Evolutionary conservation across 2,888 invertebrate species (phyloP).

Genomic region (Dryobota labecula): DNA sequence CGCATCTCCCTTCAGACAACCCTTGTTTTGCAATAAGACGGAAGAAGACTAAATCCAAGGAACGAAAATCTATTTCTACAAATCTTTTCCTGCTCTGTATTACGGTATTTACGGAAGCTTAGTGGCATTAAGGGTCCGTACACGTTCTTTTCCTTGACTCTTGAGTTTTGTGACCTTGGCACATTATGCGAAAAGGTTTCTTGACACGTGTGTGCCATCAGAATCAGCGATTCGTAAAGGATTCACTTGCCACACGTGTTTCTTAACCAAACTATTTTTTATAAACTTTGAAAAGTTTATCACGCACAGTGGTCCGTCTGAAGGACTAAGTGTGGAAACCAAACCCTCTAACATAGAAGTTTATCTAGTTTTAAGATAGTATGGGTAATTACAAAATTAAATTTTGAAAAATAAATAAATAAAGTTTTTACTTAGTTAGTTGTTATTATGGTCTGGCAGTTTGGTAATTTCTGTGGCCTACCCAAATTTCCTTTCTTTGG

Average conservation of each 20-base stretch:
- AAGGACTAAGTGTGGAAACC: too few species aligned
- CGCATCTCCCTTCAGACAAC: too few species aligned
- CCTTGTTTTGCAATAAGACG: not conserved
- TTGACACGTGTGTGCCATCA: not conserved
- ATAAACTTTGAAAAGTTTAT: not conserved
- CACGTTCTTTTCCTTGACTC: conserved; percentile 13
- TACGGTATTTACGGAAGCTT: conserved; percentile 5
- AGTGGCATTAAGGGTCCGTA: not conserved
- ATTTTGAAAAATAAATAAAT: too few species aligned
- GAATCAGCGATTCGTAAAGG: not conserved
- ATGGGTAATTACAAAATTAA: too few species aligned
- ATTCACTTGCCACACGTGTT: not conserved
- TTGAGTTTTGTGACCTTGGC: conserved; percentile 16
- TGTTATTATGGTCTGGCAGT: too few species aligned
- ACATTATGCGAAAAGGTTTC: conserved; percentile 2
- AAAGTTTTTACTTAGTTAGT: too few species aligned
- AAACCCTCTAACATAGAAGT: too few species aligned
- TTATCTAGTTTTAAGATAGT: not conserved
- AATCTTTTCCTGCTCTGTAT: not conserved
- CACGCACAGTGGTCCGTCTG: too few species aligned
- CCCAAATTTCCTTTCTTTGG: too few species aligned
- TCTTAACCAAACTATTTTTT: not conserved
- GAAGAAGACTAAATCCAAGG: conserved; percentile 5
- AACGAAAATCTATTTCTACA: not conserved
- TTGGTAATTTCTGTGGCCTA: too few species aligned